Conservation (phyloP, 2,113 vertebrate species). For the Serilophus lunatus region DNA sequence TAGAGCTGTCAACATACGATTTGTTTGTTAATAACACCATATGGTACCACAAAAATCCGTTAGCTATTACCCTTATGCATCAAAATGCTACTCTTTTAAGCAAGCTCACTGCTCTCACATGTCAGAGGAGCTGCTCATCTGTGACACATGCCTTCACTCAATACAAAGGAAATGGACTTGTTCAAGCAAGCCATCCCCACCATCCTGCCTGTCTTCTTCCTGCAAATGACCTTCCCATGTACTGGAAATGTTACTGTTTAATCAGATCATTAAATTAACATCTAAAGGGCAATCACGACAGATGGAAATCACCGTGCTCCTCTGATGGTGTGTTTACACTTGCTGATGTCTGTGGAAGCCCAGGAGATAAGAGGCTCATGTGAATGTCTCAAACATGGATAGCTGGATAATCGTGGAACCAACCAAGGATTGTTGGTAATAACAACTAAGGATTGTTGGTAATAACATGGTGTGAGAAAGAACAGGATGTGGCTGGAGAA, state of each 20-base stretch:
- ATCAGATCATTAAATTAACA: constrained; percentile 10
- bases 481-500: neutral
- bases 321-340: neutral
- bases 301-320: neutral
- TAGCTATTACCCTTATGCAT: neutral
- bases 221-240: neutral
- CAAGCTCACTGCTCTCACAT: neutral
- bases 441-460: neutral
- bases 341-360: neutral
- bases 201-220: neutral
- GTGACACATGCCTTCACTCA: neutral
- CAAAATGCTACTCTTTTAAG: neutral
- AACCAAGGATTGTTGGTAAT: neutral
- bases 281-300: constrained; percentile 7
- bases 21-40: constrained; percentile 58
- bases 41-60: constrained; percentile 18
- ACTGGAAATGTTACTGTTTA: neutral
- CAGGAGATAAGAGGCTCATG: neutral
- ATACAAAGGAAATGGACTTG: neutral
- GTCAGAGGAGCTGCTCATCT: neutral
- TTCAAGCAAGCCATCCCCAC: neutral
- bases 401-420: neutral
- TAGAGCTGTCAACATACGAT: constrained; percentile 25
- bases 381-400: neutral
- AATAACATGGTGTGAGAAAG: neutral